Evolutionary conservation across 2,797 vertebrate genomes (phyloP).

Genomic region (Acanthurus lineatus): DNA sequence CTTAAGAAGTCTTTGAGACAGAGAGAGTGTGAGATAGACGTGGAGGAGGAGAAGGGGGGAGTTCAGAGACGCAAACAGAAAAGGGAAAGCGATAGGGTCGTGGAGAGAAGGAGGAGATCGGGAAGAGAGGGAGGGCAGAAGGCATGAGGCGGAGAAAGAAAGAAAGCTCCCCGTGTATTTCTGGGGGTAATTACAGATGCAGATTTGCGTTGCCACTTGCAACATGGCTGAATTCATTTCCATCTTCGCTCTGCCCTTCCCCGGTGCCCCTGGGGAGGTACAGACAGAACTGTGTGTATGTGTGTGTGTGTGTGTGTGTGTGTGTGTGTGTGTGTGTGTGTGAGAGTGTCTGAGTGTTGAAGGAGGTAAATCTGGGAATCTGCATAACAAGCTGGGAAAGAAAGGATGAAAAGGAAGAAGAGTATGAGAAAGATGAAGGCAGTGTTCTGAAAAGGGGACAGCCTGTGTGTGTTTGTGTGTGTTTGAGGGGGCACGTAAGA

Average conservation of each 20-base stretch:
- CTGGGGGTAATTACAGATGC: conserved; percentile 90
- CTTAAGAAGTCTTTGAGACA: conserved; percentile 88
- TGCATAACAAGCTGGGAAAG: conserved; percentile 84
- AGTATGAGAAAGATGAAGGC: conserved; percentile 51
- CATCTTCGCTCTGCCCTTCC: conserved; percentile 87
- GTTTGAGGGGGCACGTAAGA: conserved; percentile 24
- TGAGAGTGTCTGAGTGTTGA: conserved; percentile 57
- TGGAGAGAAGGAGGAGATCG: conserved; percentile 65
- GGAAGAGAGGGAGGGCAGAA: conserved; percentile 74
- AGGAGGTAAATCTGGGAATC: conserved; percentile 82
- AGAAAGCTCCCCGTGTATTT: conserved; percentile 83
- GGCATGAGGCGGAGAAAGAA: conserved; percentile 67
- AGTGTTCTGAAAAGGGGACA: conserved; percentile 40
- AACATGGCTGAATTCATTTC: conserved; percentile 91
- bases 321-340: conserved; percentile 25
- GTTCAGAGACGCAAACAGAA: conserved; percentile 76
- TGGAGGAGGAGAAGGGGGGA: conserved; percentile 73
- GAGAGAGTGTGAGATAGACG: conserved; percentile 77
- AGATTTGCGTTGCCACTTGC: conserved; percentile 90
- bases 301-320: conserved; percentile 47
- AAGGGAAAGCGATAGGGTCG: conserved; percentile 66
- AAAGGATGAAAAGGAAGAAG: conserved; percentile 62
- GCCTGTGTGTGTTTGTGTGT: conserved; percentile 19
- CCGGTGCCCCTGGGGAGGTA: conserved; percentile 84
- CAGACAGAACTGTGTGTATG: conserved; percentile 68